phyloP scores from a whole-genome alignment of 2,888 invertebrate genomes.

The Drosophila neotestacea region DNA sequence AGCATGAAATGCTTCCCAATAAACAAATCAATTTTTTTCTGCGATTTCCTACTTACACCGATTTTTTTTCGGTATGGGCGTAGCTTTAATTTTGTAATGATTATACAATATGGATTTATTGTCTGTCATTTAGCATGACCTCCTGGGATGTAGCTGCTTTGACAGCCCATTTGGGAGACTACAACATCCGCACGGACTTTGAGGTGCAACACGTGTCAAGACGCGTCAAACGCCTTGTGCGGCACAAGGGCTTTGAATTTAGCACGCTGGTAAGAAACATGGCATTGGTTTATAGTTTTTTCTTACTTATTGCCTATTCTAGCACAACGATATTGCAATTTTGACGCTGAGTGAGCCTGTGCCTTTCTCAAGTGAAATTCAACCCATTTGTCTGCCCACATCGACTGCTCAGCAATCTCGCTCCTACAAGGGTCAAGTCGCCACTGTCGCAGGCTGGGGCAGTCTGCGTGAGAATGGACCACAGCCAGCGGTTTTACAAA shows the following conservation, averaged over 20 bases:
- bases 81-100: too few relatives aligned
- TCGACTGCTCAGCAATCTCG: conserved; percentile 84
- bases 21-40: too few relatives aligned
- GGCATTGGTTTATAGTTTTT: too few relatives aligned
- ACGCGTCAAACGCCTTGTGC: conserved; percentile 92
- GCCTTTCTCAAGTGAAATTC: conserved; percentile 89
- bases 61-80: too few relatives aligned
- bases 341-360: conserved; percentile 92
- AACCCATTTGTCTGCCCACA: conserved; percentile 92
- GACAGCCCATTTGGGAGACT: conserved; percentile 92
- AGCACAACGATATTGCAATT: conserved; percentile 94
- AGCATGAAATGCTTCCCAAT: too few relatives aligned
- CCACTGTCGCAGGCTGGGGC: conserved; percentile 95
- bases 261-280: conserved; percentile 89
- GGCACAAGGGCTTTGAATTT: conserved; percentile 93
- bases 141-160: conserved; percentile 94
- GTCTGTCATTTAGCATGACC: conserved; percentile 89
- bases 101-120: too few relatives aligned
- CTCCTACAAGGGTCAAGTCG: conserved; percentile 89
- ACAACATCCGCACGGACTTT: conserved; percentile 91
- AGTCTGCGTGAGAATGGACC: conserved; percentile 90
- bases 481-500: conserved; percentile 92
- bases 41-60: too few relatives aligned
- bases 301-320: neutral
- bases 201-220: conserved; percentile 92